A percentile compares a stretch with the other conserved stretches of the same genome.
Conservation (phyloP, 1,140 invertebrate genomes). For the Aphelinus certus region DNA sequence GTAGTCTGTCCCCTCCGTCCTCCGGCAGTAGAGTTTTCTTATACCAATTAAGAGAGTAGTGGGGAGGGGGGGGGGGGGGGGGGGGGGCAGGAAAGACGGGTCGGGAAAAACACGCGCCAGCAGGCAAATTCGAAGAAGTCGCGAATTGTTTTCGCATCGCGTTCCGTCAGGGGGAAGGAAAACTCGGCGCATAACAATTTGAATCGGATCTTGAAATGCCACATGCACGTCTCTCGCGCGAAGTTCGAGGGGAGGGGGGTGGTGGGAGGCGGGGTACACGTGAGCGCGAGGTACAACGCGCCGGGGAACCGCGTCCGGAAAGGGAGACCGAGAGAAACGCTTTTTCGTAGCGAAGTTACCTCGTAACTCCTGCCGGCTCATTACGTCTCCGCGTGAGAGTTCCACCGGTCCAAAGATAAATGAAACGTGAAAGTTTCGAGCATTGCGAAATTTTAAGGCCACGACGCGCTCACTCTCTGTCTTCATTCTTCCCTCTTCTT, state of each 20-base stretch:
- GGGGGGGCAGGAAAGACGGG: not conserved
- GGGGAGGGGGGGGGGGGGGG: not conserved
- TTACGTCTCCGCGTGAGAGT: slow-evolving; percentile 41
- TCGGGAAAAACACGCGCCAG: not conserved
- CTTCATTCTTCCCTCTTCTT: slow-evolving; percentile 11
- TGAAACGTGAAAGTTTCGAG: slow-evolving; percentile 43
- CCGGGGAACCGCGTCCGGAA: not conserved
- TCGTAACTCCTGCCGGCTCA: slow-evolving; percentile 45
- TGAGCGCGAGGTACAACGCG: slow-evolving; percentile 20
- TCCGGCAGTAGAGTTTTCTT: slow-evolving; percentile 1
- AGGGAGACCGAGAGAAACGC: slow-evolving; percentile 19
- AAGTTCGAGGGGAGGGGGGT: slow-evolving; percentile 11
- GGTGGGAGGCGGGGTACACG: slow-evolving; percentile 23
- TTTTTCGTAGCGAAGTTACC: slow-evolving; percentile 43
- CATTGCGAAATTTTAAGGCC: slow-evolving; percentile 47
- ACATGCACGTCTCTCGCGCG: slow-evolving; percentile 36
- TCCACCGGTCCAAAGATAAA: slow-evolving; percentile 50
- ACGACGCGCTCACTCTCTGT: slow-evolving; percentile 31
- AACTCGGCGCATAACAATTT: slow-evolving; percentile 42
- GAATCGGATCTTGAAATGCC: slow-evolving; percentile 42
- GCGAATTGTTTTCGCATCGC: slow-evolving; percentile 37
- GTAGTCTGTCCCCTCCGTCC: too few relatives aligned
- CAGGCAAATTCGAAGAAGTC: slow-evolving; percentile 9
- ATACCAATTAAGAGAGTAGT: slow-evolving; percentile 20
- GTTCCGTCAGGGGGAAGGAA: slow-evolving; percentile 14